Conservation (phyloP, 2,797 vertebrate genomes). For the Chromis chromis region DNA sequence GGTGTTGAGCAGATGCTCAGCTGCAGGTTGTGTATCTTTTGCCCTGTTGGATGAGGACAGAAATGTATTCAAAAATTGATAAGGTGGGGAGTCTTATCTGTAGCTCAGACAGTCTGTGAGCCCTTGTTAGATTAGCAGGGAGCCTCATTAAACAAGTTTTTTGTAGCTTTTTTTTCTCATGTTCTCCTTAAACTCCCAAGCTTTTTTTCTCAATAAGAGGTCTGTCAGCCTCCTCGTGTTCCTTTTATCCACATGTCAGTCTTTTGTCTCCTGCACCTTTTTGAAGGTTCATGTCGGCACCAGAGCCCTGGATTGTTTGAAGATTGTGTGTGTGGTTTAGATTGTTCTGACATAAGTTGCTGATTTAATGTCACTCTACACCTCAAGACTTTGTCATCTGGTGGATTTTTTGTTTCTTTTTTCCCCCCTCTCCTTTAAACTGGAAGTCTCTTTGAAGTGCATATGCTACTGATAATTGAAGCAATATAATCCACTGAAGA, state of each 20-base stretch:
- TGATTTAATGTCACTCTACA: constrained; percentile 85
- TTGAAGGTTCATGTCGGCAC: constrained; percentile 74
- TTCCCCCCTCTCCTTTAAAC: constrained; percentile 58
- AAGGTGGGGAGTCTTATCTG: constrained; percentile 53
- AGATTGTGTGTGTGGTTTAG: constrained; percentile 76
- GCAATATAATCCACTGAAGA: constrained; percentile 76
- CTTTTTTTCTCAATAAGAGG: constrained; percentile 68
- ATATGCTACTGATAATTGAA: constrained; percentile 81
- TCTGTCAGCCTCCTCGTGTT: constrained; percentile 75
- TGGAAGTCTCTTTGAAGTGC: constrained; percentile 77
- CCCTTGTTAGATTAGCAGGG: constrained; percentile 71
- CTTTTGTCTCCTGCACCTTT: constrained; percentile 81
- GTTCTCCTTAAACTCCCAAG: constrained; percentile 71
- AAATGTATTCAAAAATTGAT: constrained; percentile 52
- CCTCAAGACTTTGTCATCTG: constrained; percentile 82
- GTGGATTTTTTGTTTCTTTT: constrained; percentile 63
- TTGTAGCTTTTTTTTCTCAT: constrained; percentile 42
- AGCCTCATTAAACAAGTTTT: constrained; percentile 76
- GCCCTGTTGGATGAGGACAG: constrained; percentile 43
- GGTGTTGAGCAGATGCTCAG: constrained; percentile 57
- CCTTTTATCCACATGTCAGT: constrained; percentile 81
- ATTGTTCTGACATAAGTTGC: constrained; percentile 81
- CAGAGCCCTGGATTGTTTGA: constrained; percentile 76
- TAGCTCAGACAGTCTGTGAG: constrained; percentile 52
- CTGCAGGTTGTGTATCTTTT: constrained; percentile 59